phyloP scores from a whole-genome alignment of 2,888 invertebrate genomes.

The Corythucha ciliata region DNA sequence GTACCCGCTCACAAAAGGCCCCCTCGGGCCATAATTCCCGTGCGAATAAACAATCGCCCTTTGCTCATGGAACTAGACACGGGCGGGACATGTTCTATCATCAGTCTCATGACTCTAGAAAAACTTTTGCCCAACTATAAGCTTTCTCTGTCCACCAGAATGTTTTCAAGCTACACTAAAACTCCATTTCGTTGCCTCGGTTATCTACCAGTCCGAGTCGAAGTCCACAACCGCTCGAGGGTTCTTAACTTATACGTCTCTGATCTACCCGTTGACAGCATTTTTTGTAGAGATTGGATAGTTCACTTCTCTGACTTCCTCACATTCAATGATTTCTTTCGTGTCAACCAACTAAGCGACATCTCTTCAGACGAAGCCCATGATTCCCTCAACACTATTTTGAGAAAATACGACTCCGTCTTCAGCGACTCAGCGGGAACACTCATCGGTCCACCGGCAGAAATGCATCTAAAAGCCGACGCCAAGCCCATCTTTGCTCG shows the following conservation, averaged over 20 bases:
- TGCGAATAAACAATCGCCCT: not conserved
- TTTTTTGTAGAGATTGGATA: slow-evolving; percentile 16
- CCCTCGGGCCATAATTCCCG: slow-evolving; percentile 1
- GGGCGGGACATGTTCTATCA: too few species aligned
- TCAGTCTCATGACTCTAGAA: too few species aligned
- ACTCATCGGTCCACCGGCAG: slow-evolving; percentile 8
- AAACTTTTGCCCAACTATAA: too few species aligned
- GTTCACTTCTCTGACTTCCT: slow-evolving; percentile 8
- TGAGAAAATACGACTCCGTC: not conserved
- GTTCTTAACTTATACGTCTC: slow-evolving; percentile 10
- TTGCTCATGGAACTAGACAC: slow-evolving; percentile 6
- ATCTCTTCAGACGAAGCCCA: too few species aligned
- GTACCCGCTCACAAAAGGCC: too few species aligned
- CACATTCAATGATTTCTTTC: too few species aligned
- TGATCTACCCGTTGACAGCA: slow-evolving; percentile 7
- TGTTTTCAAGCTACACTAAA: too few species aligned
- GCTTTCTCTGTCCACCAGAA: too few species aligned
- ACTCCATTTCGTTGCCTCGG: too few species aligned
- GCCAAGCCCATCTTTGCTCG: slow-evolving; percentile 3
- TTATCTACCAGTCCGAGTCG: too few species aligned
- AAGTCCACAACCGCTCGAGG: too few species aligned
- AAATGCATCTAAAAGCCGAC: not conserved
- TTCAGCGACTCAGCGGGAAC: slow-evolving; percentile 15
- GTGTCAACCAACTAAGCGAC: too few species aligned
- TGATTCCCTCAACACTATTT: not conserved